These are phyloP conservation scores for Macaria notata DNA, from an alignment of 2,888 invertebrate species.

Conservation along the genomic window DNA sequence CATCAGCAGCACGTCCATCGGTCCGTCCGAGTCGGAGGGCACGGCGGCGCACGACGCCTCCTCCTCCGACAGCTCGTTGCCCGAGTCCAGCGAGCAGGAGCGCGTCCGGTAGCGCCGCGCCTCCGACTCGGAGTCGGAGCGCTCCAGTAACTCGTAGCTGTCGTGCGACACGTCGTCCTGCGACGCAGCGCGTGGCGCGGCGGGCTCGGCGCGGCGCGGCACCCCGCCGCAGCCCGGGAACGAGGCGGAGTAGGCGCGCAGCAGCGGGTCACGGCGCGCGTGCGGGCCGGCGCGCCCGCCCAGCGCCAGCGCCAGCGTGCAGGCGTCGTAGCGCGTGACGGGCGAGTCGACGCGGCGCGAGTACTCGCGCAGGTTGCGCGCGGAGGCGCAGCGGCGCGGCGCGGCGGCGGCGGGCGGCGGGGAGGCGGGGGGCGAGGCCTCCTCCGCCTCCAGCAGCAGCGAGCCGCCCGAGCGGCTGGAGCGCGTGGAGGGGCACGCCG, in stretches of 20 bases:
- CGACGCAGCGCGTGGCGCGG: conserved; percentile 85
- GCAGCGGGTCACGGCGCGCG: conserved; percentile 70
- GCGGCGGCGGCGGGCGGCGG: conserved; percentile 28
- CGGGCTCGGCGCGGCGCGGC: conserved; percentile 84
- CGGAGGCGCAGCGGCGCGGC: conserved; percentile 85
- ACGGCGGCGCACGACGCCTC: conserved; percentile 77
- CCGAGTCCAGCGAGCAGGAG: conserved; percentile 89
- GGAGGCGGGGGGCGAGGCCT: conserved; percentile 22
- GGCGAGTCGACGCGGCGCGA: conserved; percentile 60
- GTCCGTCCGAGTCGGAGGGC: conserved; percentile 86
- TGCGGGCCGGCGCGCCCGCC: conserved; percentile 73
- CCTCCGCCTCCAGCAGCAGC: conserved; percentile 58
- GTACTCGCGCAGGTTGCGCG: conserved; percentile 90
- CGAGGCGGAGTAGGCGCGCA: conserved; percentile 91
- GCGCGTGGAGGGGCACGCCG: conserved; percentile 68
- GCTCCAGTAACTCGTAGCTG: conserved; percentile 92
- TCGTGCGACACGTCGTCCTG: conserved; percentile 95
- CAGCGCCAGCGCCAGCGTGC: conserved; percentile 58
- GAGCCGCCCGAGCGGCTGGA: conserved; percentile 59
- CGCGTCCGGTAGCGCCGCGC: conserved; percentile 75
- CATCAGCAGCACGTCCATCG: conserved; percentile 89
- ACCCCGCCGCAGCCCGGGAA: conserved; percentile 91
- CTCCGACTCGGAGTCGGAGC: conserved; percentile 85
- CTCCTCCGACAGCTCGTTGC: conserved; percentile 89
- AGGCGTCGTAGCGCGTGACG: conserved; percentile 70